Evolutionary conservation across 1,140 invertebrate genomes (phyloP), one percentile per base, ranked within the genome.

Genomic region (Sarcophaga bullata): DNA sequence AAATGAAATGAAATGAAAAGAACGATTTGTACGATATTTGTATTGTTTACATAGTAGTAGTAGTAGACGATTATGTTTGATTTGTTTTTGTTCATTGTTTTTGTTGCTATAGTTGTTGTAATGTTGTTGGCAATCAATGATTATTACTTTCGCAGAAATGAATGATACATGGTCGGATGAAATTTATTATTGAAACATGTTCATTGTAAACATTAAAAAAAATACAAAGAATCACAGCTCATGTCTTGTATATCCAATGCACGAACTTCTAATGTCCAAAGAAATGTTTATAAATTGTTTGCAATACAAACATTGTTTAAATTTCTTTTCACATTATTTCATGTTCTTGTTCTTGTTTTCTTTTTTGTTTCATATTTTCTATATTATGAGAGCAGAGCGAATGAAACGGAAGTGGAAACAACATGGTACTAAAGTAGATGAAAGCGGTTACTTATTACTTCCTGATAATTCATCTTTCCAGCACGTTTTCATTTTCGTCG

Each of bases 91-190:
- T 49, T 49, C 7, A 8, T 72, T 78, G n/a, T 50, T 52, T 1
- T 50, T 50, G n/a, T 76, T 76, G 47, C 8, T 76, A 15, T 50
- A 15, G n/a, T 78, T 78, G 73, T 17, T 62, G 6, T 62, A n/a
- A 58, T 58, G 17, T 68, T 78, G 75, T 50, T 50, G 48, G 48
- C 75, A 78, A 78, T 78, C 75, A 78, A 50, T 50, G 75, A 52
- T 78, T 49, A 78, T 78, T 78, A 50, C 48, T 78, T 78, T 78
- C 75, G 48, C 17, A 78, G 49, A 78, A 78, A 50, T 78, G 49
- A 78, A 50, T 78, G 49, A 17, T 19, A 78, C n/a, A 25, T 19
- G 48, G 8, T 76, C 19, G 58, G 11, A 17, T n/a, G 73, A 49
- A 49, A 49, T 49, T 13, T 47, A 47, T 17, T 49, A 15, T 48